Evolutionary conservation across 2,888 invertebrate genomes (phyloP).

Genomic region (Eristalinus aeneus): DNA sequence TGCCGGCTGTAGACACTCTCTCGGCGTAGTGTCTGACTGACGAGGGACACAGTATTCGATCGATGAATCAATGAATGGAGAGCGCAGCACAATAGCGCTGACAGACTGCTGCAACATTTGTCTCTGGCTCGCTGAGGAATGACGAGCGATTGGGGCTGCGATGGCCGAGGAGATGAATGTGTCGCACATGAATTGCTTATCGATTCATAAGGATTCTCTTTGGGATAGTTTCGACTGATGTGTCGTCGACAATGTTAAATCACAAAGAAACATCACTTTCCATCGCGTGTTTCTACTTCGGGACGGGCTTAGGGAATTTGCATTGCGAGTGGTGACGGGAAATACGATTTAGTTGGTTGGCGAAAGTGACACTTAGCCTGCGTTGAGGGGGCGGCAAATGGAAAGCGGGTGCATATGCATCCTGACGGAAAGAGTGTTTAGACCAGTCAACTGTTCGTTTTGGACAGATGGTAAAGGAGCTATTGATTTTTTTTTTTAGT

Average conservation of each 20-base stretch:
- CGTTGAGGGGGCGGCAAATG: too few relatives aligned
- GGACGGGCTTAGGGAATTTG: neutral
- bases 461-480: too few relatives aligned
- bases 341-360: neutral
- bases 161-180: neutral
- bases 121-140: neutral
- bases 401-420: too few relatives aligned
- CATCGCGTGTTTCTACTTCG: neutral
- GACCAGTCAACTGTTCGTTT: too few relatives aligned
- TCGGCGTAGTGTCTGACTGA: neutral
- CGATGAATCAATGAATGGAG: neutral
- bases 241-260: neutral
- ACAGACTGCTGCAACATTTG: neutral
- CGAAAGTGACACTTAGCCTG: too few relatives aligned
- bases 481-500: too few relatives aligned
- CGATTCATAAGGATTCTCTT: neutral
- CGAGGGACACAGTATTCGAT: neutral
- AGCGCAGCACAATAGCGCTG: constrained; percentile 5
- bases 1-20: neutral
- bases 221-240: neutral
- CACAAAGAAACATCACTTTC: neutral
- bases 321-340: neutral
- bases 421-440: too few relatives aligned
- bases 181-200: neutral
- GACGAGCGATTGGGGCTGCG: neutral